Conservation (phyloP, 2,888 invertebrate species). For the Lissocephala sabroskyi region DNA sequence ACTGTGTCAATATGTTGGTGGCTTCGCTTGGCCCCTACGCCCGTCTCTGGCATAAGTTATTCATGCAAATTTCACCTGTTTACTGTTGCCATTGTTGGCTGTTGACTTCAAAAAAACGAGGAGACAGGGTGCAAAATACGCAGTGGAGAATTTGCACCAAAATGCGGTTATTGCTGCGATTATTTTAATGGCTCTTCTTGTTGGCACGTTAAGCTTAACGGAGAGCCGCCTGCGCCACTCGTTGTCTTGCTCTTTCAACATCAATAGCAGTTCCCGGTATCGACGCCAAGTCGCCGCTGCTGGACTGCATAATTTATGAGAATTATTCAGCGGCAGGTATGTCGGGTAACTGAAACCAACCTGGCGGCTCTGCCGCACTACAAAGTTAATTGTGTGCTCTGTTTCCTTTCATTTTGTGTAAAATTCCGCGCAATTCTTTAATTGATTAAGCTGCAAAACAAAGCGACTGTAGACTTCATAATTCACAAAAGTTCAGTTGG, state of each 20-base stretch:
- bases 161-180: slow-evolving; percentile 58
- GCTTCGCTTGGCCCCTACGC: slow-evolving; percentile 2
- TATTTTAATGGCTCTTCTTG: slow-evolving; percentile 54
- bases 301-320: no score
- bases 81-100: not conserved
- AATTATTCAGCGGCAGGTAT: no score
- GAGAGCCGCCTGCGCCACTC: not conserved
- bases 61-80: slow-evolving; percentile 49
- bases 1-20: slow-evolving; percentile 58
- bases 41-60: slow-evolving; percentile 46
- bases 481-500: slow-evolving; percentile 36
- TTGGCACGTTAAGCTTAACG: slow-evolving; percentile 33
- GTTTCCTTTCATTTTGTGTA: no score
- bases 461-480: slow-evolving; percentile 36
- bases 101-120: slow-evolving; percentile 27
- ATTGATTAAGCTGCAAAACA: no score
- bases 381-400: no score
- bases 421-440: no score
- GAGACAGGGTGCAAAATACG: slow-evolving; percentile 22
- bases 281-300: no score
- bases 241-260: no score
- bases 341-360: no score
- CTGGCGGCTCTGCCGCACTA: no score
- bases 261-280: no score
- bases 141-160: slow-evolving; percentile 40